Conservation (phyloP, 2,797 vertebrate genomes). For the Pangasius macronema region DNA sequence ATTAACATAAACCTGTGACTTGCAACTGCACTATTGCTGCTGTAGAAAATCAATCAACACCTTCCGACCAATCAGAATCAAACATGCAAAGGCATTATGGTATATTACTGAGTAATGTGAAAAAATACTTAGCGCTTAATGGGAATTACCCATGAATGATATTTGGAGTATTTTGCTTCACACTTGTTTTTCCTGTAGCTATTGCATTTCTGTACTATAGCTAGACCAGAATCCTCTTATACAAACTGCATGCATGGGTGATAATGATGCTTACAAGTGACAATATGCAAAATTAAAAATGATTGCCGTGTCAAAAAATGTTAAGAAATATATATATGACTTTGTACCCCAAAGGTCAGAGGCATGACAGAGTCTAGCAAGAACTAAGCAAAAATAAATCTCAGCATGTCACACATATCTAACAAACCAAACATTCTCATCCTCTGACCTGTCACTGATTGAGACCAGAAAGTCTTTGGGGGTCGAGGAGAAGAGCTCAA, state of each 20-base stretch:
- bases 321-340: not conserved
- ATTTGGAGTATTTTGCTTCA: not conserved
- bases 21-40: not conserved
- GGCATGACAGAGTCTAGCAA: not conserved
- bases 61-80: not conserved
- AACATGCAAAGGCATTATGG: not conserved
- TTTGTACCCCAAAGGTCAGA: not conserved
- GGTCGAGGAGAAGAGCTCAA: slow-evolving; percentile 98
- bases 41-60: not conserved
- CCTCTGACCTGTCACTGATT: slow-evolving; percentile 91
- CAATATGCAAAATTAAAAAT: not conserved
- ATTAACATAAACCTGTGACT: not conserved
- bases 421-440: not conserved
- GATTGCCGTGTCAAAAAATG: not conserved
- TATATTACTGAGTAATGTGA: not conserved
- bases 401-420: not conserved
- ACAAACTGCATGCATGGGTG: not conserved
- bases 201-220: not conserved
- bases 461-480: slow-evolving; percentile 97
- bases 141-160: not conserved
- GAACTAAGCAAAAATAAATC: not conserved
- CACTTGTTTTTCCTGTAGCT: not conserved
- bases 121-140: not conserved
- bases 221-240: not conserved
- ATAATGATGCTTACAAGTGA: not conserved